Conservation (phyloP, 2,888 invertebrate species). For the Petrolisthes cinctipes region DNA sequence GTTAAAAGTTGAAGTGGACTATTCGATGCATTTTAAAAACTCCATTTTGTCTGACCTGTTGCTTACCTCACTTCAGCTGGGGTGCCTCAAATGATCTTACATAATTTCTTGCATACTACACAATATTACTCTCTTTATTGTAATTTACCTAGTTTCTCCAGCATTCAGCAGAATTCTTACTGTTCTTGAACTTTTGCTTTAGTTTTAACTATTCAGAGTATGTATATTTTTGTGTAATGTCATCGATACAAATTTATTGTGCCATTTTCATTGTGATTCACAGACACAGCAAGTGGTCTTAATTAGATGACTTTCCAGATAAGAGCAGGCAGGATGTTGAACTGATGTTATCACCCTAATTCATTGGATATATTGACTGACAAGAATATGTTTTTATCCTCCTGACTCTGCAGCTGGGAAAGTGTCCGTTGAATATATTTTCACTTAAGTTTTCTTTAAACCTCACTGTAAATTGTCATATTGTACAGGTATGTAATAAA, state of each 20-base stretch:
- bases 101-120: too few relatives aligned
- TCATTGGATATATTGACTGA: background rate
- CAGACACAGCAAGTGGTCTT: constrained; percentile 37
- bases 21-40: too few relatives aligned
- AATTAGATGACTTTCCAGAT: constrained; percentile 23
- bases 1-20: too few relatives aligned
- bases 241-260: constrained; percentile 59
- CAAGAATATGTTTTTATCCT: background rate
- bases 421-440: constrained; percentile 5
- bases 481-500: constrained; percentile 61
- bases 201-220: constrained; percentile 43
- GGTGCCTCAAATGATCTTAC: too few relatives aligned
- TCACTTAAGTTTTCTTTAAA: constrained; percentile 33
- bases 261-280: constrained; percentile 51
- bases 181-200: constrained; percentile 15
- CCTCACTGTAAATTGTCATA: constrained; percentile 61
- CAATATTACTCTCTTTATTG: too few relatives aligned
- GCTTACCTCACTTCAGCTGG: too few relatives aligned
- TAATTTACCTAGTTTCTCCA: background rate
- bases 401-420: background rate
- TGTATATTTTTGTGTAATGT: constrained; percentile 59
- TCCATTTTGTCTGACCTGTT: too few relatives aligned
- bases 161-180: constrained; percentile 5
- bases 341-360: constrained; percentile 21
- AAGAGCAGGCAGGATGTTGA: constrained; percentile 24